phyloP scores from a whole-genome alignment of 2,797 vertebrate genomes.

The Toxotes lorentzi region DNA sequence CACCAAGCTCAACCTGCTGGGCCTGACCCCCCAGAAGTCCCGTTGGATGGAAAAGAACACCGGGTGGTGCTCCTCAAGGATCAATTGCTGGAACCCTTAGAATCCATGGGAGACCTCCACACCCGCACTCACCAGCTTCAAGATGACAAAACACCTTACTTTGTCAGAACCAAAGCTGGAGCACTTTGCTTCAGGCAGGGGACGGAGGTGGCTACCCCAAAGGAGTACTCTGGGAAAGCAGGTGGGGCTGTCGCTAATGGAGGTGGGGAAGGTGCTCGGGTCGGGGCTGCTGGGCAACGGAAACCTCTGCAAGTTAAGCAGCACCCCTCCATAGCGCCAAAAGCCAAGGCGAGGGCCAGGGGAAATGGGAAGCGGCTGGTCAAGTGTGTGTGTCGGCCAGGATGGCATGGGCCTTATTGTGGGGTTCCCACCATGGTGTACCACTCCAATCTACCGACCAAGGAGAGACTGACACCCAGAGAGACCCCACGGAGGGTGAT shows the following conservation, averaged over 20 bases:
- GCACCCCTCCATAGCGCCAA: slow-evolving; percentile 63
- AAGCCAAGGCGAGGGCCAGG: slow-evolving; percentile 73
- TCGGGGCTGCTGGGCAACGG: slow-evolving; percentile 57
- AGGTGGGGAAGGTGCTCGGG: slow-evolving; percentile 31
- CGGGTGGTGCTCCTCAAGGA: slow-evolving; percentile 14
- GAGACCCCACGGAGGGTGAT: slow-evolving; percentile 91
- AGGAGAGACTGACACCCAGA: slow-evolving; percentile 93
- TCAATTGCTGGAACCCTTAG: slow-evolving; percentile 44
- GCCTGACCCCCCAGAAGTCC: slow-evolving; percentile 30
- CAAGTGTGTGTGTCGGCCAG: slow-evolving; percentile 94
- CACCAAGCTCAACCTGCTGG: slow-evolving; percentile 38
- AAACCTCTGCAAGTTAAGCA: slow-evolving; percentile 77
- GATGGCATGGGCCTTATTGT: slow-evolving; percentile 98
- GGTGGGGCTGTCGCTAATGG: slow-evolving; percentile 47
- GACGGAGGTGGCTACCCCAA: slow-evolving; percentile 86
- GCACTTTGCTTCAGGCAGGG: slow-evolving; percentile 94
- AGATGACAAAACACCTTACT: slow-evolving; percentile 90
- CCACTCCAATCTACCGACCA: slow-evolving; percentile 97
- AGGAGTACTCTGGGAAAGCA: slow-evolving; percentile 72
- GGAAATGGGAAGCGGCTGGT: slow-evolving; percentile 83
- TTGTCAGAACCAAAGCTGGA: slow-evolving; percentile 93
- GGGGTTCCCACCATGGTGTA: slow-evolving; percentile 98
- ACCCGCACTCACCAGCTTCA: slow-evolving; percentile 85
- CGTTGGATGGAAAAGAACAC: slow-evolving; percentile 13
- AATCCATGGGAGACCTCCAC: slow-evolving; percentile 85